Percentiles rank a stretch among this genome's conserved stretches.
Conservation (phyloP, 2,888 invertebrate species). For the Penaeus monodon region DNA sequence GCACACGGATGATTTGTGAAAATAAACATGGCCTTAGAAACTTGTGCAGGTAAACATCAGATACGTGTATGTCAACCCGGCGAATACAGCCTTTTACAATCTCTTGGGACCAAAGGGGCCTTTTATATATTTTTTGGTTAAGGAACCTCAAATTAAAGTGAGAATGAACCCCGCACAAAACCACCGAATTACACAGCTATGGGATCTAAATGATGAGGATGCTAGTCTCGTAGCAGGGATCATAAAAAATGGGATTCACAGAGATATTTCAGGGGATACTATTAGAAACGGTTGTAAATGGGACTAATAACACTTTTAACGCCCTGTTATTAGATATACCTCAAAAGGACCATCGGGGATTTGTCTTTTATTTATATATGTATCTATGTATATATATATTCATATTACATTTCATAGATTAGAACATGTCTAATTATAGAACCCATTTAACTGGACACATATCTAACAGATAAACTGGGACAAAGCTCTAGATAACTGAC, state of each 20-base stretch:
- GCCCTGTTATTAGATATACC: too few relatives aligned
- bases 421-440: constrained; percentile 27
- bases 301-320: too few relatives aligned
- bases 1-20: constrained; percentile 5
- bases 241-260: constrained; percentile 24
- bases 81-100: constrained; percentile 9
- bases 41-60: constrained; percentile 7
- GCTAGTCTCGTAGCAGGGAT: constrained; percentile 5
- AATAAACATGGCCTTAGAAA: constrained; percentile 11
- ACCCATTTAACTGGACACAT: constrained; percentile 26
- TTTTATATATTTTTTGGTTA: constrained; percentile 9
- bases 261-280: constrained; percentile 28
- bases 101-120: constrained; percentile 36
- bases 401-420: constrained; percentile 14
- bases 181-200: constrained; percentile 51
- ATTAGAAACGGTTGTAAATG: constrained; percentile 8
- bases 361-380: constrained; percentile 22
- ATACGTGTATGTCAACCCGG: neutral
- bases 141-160: constrained; percentile 39
- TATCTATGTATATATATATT: constrained; percentile 32
- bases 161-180: constrained; percentile 43
- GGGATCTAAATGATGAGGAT: constrained; percentile 1
- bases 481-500: neutral
- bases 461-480: constrained; percentile 1
- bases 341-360: neutral